phyloP scores from a whole-genome alignment of 2,888 invertebrate genomes.

The Aromia moschata region DNA sequence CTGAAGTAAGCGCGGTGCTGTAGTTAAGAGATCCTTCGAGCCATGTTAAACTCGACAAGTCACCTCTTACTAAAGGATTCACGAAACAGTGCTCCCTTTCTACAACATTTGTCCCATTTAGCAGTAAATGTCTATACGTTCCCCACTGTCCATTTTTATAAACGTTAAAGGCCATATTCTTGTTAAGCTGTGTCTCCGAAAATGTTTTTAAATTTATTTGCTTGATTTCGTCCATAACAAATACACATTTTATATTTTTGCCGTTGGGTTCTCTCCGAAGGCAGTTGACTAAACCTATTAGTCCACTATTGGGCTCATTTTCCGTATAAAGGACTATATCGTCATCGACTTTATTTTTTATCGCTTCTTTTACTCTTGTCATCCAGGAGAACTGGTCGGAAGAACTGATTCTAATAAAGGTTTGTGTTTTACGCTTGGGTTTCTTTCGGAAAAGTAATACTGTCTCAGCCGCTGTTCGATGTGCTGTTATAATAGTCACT shows the following conservation, averaged over 20 bases:
- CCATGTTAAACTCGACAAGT: constrained; percentile 86
- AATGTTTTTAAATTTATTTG: too few relatives aligned
- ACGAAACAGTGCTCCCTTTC: constrained; percentile 76
- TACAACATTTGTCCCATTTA: constrained; percentile 66
- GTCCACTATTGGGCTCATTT: constrained; percentile 76
- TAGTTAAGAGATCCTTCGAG: constrained; percentile 71
- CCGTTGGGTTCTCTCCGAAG: constrained; percentile 70
- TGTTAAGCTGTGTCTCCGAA: constrained; percentile 74
- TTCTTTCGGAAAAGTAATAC: constrained; percentile 66
- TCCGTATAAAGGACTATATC: constrained; percentile 70
- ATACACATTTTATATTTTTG: constrained; percentile 61
- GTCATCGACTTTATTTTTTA: constrained; percentile 61
- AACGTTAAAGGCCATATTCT: constrained; percentile 84
- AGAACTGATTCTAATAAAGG: constrained; percentile 59
- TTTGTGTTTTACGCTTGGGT: constrained; percentile 45
- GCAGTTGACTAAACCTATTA: constrained; percentile 81
- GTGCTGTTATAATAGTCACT: constrained; percentile 61
- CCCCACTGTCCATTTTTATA: constrained; percentile 68
- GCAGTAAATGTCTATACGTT: constrained; percentile 83
- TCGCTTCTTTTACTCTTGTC: constrained; percentile 59
- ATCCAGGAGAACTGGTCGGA: constrained; percentile 62
- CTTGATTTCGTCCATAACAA: constrained; percentile 70
- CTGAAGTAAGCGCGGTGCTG: constrained; percentile 35
- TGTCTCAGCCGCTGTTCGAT: constrained; percentile 65
- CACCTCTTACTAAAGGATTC: constrained; percentile 82